Percentiles rank a stretch among this genome's conserved stretches.
Conservation (phyloP, 1,140 invertebrate genomes). For the Heliconius melpomene region DNA sequence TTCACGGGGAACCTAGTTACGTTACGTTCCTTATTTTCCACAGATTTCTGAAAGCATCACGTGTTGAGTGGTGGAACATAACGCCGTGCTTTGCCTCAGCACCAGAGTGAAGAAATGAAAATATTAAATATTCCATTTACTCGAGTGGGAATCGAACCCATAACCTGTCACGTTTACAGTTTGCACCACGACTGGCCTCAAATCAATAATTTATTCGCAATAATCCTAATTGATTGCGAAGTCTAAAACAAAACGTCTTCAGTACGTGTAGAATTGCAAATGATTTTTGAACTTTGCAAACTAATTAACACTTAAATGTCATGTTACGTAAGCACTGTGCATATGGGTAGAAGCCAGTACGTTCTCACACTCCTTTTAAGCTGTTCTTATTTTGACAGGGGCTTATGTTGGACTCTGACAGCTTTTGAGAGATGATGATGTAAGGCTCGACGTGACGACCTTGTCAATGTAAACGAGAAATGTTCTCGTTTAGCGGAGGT, state of each 20-base stretch:
- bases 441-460: constrained; percentile 35
- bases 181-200: no score
- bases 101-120: no score
- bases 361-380: constrained; percentile 29
- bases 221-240: not conserved
- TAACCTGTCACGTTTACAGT: no score
- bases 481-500: constrained; percentile 29
- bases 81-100: no score
- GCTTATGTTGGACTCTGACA: constrained; percentile 38
- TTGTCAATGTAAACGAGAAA: constrained; percentile 42
- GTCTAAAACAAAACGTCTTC: not conserved
- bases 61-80: no score
- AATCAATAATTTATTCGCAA: not conserved
- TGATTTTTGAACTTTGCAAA: constrained; percentile 20
- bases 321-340: constrained; percentile 5
- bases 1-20: no score
- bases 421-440: constrained; percentile 42
- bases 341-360: not conserved
- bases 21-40: no score
- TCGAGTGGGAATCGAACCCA: no score
- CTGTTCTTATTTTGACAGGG: constrained; percentile 31
- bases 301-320: constrained; percentile 24
- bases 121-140: no score
- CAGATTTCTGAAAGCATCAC: no score
- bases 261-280: not conserved